A percentile compares a stretch with the other conserved stretches of the same genome.
Evolutionary conservation across 2,113 vertebrate genomes (phyloP).

Genomic region (Paradisaea rubra): DNA sequence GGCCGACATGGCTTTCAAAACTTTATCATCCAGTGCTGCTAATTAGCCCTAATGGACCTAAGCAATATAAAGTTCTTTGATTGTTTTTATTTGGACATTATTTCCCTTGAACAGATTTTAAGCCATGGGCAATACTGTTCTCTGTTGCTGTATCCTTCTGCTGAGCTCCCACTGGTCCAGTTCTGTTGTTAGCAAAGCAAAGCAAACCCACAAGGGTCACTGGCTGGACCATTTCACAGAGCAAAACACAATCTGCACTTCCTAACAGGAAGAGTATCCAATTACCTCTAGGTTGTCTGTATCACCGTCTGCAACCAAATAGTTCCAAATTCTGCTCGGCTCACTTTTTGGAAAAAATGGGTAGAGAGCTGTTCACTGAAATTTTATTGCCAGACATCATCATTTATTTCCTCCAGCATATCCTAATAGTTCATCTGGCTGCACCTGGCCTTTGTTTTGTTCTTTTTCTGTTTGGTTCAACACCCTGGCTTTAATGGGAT

Average conservation of each 20-base stretch:
- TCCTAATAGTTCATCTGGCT: neutral
- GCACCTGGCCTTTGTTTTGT: neutral
- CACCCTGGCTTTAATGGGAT: neutral
- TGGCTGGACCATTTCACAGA: neutral
- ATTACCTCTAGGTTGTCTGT: neutral
- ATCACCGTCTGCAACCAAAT: neutral
- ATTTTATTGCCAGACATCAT: neutral
- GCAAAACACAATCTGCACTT: neutral
- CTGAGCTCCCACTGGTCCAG: neutral
- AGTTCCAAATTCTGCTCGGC: neutral
- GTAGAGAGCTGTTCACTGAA: neutral
- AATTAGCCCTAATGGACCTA: conserved; percentile 2
- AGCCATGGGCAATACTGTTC: conserved; percentile 11
- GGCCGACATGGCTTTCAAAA: neutral
- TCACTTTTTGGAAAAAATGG: neutral
- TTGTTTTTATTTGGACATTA: neutral
- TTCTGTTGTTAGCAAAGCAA: neutral
- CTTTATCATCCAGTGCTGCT: conserved; percentile 24
- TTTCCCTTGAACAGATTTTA: conserved; percentile 54
- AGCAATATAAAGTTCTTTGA: neutral
- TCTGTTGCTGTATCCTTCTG: neutral
- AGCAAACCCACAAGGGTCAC: neutral
- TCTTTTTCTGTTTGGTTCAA: neutral
- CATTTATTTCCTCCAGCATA: neutral
- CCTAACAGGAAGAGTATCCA: neutral